Evolutionary conservation across 2,113 vertebrate genomes (phyloP).

Genomic region (Tachuris rubrigastra): DNA sequence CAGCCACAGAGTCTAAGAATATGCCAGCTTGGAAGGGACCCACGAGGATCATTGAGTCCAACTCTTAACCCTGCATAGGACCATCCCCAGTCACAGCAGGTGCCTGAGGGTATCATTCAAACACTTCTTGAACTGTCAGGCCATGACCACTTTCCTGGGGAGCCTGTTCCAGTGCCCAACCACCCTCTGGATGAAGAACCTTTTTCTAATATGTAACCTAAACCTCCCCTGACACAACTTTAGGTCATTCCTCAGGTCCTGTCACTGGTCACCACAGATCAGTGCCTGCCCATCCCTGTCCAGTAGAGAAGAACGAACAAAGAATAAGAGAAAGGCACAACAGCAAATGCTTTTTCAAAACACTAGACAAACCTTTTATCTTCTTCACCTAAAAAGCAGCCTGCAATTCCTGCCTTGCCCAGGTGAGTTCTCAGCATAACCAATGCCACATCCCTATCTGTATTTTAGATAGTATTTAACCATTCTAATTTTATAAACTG

Average conservation of each 20-base stretch:
- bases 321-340: not conserved
- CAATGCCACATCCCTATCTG: not conserved
- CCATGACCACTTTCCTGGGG: not conserved
- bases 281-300: not conserved
- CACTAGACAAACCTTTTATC: not conserved
- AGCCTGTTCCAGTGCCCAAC: not conserved
- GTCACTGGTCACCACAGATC: not conserved
- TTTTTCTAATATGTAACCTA: not conserved
- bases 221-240: not conserved
- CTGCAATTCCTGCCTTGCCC: not conserved
- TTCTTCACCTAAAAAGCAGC: not conserved
- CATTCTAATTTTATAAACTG: not conserved
- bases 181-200: not conserved
- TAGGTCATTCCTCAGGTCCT: not conserved
- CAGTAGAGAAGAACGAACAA: not conserved
- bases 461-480: not conserved
- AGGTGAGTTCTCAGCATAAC: not conserved
- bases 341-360: not conserved
- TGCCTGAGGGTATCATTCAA: not conserved
- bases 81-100: not conserved
- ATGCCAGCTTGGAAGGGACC: not conserved
- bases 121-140: not conserved
- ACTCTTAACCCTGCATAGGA: not conserved
- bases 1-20: not conserved
- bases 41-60: not conserved